Percentiles rank a stretch among this genome's conserved stretches.
phyloP scores from a whole-genome alignment of 2,113 vertebrate species.

The Chauna torquata region DNA sequence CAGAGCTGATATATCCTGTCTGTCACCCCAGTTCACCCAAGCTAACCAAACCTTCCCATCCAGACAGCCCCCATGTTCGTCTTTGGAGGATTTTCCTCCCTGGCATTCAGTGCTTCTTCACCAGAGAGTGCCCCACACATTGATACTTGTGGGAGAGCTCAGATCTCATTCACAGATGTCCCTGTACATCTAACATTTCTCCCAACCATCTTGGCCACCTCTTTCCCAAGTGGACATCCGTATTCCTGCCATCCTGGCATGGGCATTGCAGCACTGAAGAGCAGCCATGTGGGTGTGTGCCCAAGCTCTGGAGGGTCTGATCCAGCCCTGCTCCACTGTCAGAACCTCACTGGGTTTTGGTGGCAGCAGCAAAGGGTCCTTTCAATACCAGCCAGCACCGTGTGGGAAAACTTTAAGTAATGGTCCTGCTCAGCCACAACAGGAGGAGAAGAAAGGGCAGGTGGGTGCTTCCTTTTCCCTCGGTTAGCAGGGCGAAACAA shows the following conservation, averaged over 20 bases:
- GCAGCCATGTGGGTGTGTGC: background rate
- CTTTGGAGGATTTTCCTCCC: background rate
- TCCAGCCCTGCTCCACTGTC: background rate
- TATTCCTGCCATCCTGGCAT: background rate
- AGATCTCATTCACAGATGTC: background rate
- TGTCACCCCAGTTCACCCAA: background rate
- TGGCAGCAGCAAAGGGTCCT: background rate
- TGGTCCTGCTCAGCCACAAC: background rate
- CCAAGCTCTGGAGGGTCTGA: background rate
- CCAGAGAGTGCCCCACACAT: background rate
- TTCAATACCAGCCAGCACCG: background rate
- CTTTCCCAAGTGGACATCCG: background rate
- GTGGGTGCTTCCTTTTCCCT: background rate
- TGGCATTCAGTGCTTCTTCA: background rate
- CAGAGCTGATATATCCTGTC: background rate
- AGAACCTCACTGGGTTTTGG: background rate
- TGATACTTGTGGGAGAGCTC: background rate
- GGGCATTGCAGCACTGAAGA: background rate
- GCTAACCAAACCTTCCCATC: background rate
- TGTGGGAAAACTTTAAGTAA: background rate
- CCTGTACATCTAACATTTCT: background rate
- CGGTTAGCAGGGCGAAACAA: background rate
- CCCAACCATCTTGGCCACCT: background rate
- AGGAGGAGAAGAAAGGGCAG: background rate
- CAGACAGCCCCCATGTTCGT: background rate